Evolutionary conservation across 2,113 vertebrate species (phyloP).

Genomic region (Amblyornis subalaris): DNA sequence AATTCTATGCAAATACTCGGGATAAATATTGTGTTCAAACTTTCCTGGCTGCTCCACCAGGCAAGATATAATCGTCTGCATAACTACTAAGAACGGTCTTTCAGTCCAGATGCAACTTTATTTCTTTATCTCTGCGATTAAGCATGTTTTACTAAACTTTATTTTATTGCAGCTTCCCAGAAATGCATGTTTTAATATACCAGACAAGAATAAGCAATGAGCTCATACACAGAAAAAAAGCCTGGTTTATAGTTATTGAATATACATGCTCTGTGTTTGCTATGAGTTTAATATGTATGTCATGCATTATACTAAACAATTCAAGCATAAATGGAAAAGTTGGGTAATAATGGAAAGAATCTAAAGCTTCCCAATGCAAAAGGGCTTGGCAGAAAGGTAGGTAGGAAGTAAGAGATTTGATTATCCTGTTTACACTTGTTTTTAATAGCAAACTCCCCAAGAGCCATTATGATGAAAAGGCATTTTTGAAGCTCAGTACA

Average conservation of each 20-base stretch:
- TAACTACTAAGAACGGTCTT: background rate
- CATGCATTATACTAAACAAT: constrained; percentile 16
- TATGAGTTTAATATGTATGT: background rate
- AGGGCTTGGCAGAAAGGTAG: background rate
- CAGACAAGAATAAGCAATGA: constrained; percentile 48
- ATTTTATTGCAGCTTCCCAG: constrained; percentile 35
- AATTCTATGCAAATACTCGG: background rate
- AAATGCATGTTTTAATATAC: constrained; percentile 37
- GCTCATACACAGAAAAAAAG: background rate
- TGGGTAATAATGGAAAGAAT: background rate
- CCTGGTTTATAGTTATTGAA: constrained; percentile 29
- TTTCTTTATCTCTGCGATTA: constrained; percentile 29
- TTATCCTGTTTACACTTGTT: background rate
- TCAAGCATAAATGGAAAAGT: constrained; percentile 25
- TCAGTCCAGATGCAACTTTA: background rate
- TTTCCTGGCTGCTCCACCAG: background rate
- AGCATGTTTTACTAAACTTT: constrained; percentile 36
- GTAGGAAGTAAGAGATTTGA: background rate
- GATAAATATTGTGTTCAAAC: background rate
- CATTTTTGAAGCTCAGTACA: background rate
- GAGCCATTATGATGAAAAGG: background rate
- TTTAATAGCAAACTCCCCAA: background rate
- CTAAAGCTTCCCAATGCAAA: background rate
- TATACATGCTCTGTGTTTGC: constrained; percentile 11
- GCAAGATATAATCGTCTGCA: background rate